These are phyloP conservation scores for Helicolenus hilgendorfi DNA, from an alignment of 2,797 vertebrate species.

Conservation along the genomic window DNA sequence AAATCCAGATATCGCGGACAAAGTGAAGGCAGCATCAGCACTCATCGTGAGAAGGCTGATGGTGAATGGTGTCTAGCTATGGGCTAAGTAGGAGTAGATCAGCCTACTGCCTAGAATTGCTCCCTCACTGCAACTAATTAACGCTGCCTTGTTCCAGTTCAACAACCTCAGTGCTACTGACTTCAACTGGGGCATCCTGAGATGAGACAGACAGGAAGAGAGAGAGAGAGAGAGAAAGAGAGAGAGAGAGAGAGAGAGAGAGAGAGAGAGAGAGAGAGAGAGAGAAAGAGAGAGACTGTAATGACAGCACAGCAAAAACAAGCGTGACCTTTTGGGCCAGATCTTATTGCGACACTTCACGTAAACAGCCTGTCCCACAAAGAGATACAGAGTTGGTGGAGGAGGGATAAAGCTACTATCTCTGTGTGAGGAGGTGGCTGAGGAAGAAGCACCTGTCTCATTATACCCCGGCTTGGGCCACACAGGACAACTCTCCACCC, in stretches of 20 bases:
- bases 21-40: background rate
- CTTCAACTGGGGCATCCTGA: slow-evolving; percentile 35
- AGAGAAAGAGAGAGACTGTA: background rate
- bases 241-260: background rate
- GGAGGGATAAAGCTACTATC: slow-evolving; percentile 43
- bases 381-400: slow-evolving; percentile 15
- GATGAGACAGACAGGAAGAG: slow-evolving; percentile 9
- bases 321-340: slow-evolving; percentile 56
- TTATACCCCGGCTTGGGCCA: slow-evolving; percentile 46
- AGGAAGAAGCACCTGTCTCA: slow-evolving; percentile 53
- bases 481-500: slow-evolving; percentile 53
- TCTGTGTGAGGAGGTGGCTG: slow-evolving; percentile 27
- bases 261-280: background rate
- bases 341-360: slow-evolving; percentile 38
- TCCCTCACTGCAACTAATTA: slow-evolving; percentile 65
- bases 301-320: slow-evolving; percentile 57
- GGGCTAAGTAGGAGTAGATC: slow-evolving; percentile 25
- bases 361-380: slow-evolving; percentile 25
- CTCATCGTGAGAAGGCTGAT: background rate
- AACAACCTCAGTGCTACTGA: slow-evolving; percentile 28
- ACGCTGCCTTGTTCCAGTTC: slow-evolving; percentile 50
- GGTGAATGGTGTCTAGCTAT: slow-evolving; percentile 33
- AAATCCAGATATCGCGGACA: background rate
- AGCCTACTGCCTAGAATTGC: slow-evolving; percentile 18
- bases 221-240: background rate